phyloP scores from a whole-genome alignment of 2,113 vertebrate genomes.

The Gambusia affinis region DNA sequence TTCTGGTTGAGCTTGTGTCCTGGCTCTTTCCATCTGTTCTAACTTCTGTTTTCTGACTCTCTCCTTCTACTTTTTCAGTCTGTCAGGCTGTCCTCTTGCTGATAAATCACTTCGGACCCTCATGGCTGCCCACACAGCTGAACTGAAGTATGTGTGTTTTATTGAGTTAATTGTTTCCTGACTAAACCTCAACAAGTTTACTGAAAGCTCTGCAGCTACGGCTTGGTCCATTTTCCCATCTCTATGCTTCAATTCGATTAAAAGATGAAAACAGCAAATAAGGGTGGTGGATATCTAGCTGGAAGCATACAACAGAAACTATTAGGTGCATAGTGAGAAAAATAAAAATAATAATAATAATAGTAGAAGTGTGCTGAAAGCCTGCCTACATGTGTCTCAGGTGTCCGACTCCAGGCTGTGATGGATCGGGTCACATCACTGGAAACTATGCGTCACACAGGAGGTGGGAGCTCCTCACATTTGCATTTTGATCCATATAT shows the following conservation, averaged over 20 bases:
- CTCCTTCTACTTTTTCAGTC: conserved; percentile 88
- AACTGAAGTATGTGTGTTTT: conserved; percentile 98
- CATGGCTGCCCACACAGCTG: conserved; percentile 99
- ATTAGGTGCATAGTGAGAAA: conserved; percentile 7
- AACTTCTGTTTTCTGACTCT: conserved; percentile 62
- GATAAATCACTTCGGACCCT: conserved; percentile 99
- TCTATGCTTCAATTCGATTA: neutral
- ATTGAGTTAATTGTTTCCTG: conserved; percentile 50
- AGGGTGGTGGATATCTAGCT: conserved; percentile 1
- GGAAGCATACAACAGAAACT: conserved; percentile 7
- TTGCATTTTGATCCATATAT: neutral
- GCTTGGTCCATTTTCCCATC: conserved; percentile 53
- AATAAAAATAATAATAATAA: neutral
- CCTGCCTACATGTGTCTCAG: conserved; percentile 70
- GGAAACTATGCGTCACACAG: conserved; percentile 99
- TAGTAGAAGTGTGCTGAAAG: conserved; percentile 11
- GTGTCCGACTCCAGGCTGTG: conserved; percentile 96
- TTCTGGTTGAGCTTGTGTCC: conserved; percentile 26
- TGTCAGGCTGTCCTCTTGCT: conserved; percentile 99
- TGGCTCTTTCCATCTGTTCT: conserved; percentile 53
- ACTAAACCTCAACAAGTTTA: conserved; percentile 64
- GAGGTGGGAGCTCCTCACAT: conserved; percentile 81
- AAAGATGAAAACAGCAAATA: conserved; percentile 7
- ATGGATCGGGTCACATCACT: conserved; percentile 96
- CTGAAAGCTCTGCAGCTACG: conserved; percentile 49